A percentile compares a stretch with the other conserved stretches of the same genome.
These are phyloP conservation scores for Psittacula echo DNA, from an alignment of 2,797 vertebrate genomes.

Conservation along the genomic window DNA sequence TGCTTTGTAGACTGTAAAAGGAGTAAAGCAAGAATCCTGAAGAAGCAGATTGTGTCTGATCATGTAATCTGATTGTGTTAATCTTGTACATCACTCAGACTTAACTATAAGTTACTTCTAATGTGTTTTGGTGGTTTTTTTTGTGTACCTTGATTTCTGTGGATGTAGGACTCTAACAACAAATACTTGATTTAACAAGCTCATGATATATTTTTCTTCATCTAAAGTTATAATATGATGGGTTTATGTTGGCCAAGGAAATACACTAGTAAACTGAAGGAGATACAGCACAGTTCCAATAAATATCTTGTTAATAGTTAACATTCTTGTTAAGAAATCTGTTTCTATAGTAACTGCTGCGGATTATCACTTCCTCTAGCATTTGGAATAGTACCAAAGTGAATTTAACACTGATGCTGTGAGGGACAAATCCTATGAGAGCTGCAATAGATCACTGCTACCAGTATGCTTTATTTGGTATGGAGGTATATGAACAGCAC, in stretches of 20 bases:
- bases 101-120: background rate
- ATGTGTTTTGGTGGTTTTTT: background rate
- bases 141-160: background rate
- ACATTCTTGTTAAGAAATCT: background rate
- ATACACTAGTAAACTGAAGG: background rate
- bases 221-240: background rate
- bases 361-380: background rate
- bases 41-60: background rate
- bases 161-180: background rate
- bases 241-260: background rate
- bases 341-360: constrained; percentile 59
- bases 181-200: background rate
- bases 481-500: background rate
- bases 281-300: background rate
- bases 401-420: constrained; percentile 23
- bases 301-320: background rate
- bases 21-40: background rate
- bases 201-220: background rate
- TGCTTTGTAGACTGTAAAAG: background rate
- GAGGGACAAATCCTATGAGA: background rate
- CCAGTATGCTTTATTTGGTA: constrained; percentile 45
- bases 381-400: constrained; percentile 50
- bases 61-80: background rate
- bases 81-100: background rate
- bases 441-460: background rate